A percentile compares a stretch with the other conserved stretches of the same genome.
Conservation (phyloP, 2,113 vertebrate species). For the Megaleporinus macrocephalus region DNA sequence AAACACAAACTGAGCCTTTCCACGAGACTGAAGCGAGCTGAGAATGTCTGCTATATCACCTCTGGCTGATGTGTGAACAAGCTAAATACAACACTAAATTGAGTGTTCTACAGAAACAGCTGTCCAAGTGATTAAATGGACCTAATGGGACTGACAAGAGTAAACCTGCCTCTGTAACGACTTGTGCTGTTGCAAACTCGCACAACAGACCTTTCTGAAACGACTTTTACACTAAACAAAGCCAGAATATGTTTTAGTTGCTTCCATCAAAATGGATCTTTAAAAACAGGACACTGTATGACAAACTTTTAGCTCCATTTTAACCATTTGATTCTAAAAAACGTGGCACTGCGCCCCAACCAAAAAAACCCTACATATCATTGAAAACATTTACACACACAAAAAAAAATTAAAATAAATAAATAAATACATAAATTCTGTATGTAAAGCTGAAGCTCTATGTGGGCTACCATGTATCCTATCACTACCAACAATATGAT, state of each 20-base stretch:
- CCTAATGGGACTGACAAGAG: not conserved
- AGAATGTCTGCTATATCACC: constrained; percentile 1
- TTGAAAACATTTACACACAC: no score
- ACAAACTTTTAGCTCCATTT: not conserved
- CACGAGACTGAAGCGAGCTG: constrained; percentile 24
- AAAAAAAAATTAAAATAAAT: no score
- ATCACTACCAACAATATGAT: no score
- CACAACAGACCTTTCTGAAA: not conserved
- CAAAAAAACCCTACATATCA: no score
- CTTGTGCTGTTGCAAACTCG: not conserved
- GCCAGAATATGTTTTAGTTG: not conserved
- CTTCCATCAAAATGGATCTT: no score
- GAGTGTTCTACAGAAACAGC: constrained; percentile 19
- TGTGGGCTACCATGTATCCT: no score
- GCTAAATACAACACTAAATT: constrained; percentile 10
- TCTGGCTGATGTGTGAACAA: not conserved
- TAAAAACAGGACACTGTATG: not conserved
- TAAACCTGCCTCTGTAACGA: constrained; percentile 7
- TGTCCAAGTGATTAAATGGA: constrained; percentile 6
- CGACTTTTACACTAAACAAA: not conserved
- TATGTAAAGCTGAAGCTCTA: no score
- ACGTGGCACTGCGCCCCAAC: no score
- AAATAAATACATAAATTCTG: no score
- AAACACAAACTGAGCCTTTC: constrained; percentile 16
- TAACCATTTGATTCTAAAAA: no score